Conservation (phyloP, 2,888 invertebrate species). For the Boloria euphrosyne region DNA sequence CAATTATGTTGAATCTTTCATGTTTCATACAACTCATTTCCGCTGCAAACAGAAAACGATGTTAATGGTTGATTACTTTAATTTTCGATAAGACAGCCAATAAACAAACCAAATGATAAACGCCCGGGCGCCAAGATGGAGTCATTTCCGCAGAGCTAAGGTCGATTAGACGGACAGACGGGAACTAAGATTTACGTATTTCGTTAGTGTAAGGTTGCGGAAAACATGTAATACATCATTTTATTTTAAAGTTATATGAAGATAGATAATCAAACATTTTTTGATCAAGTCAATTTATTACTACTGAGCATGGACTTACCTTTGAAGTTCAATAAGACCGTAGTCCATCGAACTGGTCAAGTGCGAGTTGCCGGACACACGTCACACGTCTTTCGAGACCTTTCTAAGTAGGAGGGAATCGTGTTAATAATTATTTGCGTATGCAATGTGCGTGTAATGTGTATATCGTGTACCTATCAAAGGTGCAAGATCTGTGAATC, state of each 20-base stretch:
- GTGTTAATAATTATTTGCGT: no score
- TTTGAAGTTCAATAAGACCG: no score
- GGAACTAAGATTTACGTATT: slow-evolving; percentile 59
- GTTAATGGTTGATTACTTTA: slow-evolving; percentile 23
- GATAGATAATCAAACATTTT: not conserved
- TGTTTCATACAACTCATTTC: not conserved
- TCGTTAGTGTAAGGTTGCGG: slow-evolving; percentile 48
- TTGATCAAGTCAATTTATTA: no score
- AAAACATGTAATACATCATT: slow-evolving; percentile 27
- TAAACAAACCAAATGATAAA: slow-evolving; percentile 37
- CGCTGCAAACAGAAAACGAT: not conserved
- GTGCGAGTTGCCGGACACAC: no score
- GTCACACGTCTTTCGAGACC: no score
- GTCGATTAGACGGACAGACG: slow-evolving; percentile 57
- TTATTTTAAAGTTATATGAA: not conserved
- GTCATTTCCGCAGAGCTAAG: slow-evolving; percentile 59
- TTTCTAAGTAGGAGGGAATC: no score
- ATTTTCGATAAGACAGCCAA: slow-evolving; percentile 24
- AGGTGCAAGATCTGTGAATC: no score
- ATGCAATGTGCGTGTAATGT: no score
- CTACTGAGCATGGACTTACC: no score
- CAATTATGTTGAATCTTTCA: no score
- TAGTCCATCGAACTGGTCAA: no score
- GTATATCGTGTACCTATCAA: no score
- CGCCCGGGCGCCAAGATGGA: slow-evolving; percentile 44